Evolutionary conservation across 2,113 vertebrate species (phyloP), one percentile per base, ranked within the genome.

Genomic region (Mastomys coucha): DNA sequence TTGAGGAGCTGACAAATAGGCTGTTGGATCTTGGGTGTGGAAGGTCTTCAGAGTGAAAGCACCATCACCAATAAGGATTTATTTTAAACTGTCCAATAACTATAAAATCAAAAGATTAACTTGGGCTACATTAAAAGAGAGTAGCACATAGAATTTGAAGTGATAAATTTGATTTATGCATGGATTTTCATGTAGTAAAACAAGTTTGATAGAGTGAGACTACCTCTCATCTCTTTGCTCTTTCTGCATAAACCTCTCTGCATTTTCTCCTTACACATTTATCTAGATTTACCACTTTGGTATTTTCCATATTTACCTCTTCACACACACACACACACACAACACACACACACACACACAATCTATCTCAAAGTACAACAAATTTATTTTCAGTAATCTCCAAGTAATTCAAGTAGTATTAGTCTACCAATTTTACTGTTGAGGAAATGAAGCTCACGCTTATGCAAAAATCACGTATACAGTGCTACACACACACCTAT

Each of bases 81-180:
- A 94, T 75, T 95, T 82, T 91, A 8, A 89, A 95, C 73, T 65
- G 69, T 91, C 36, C 26, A 75, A 49, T 69, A 94, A 92, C 89
- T 80, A 95, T 94, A 93, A 97, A 97, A 95, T 95, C 77, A 91
- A 73, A 51, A 84, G 51, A 93, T 81, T 67, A 96, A 90, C 75
- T 87, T 24, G 12, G 51, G 42, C 45, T 93, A 89, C 1, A 89
- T 63, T 88, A 31, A 89, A 26, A 42, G 67, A 92, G 56, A 87
- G 31, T 2, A 75, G 36, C 51, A 70, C 81, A 22, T 45, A 88
- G 85, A n/a, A 80, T 88, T 78, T 91, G 91, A 96, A 88, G 60
- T 77, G 75, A 90, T 94, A 67, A 76, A 82, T 93, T 53, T 94
- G 49, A 91, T 95, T 93, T 75, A 94, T 53, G 12, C 77, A 56